A percentile compares a stretch with the other conserved stretches of the same genome.
These are phyloP conservation scores for Neolamprologus longior DNA, from an alignment of 2,113 vertebrate species.

Conservation along the genomic window DNA sequence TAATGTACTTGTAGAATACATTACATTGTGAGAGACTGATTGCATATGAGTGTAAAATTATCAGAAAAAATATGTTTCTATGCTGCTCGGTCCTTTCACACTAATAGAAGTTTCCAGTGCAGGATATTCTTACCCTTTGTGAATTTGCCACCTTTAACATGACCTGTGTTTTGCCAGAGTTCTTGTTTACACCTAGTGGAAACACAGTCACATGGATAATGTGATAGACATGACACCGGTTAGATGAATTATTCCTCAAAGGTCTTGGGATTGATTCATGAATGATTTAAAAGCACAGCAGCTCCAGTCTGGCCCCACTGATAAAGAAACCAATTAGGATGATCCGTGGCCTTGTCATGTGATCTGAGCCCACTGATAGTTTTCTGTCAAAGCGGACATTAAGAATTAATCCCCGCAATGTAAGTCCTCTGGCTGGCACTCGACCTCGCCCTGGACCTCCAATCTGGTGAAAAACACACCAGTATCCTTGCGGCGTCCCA, in stretches of 20 bases:
- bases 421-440: neutral
- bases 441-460: neutral
- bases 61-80: neutral
- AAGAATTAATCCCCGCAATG: constrained; percentile 2
- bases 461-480: neutral
- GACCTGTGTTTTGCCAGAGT: neutral
- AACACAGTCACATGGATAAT: neutral
- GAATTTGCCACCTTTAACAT: neutral
- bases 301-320: neutral
- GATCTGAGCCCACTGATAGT: constrained; percentile 2
- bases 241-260: constrained; percentile 7
- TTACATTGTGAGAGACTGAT: neutral
- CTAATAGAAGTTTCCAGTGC: neutral
- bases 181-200: neutral
- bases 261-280: constrained; percentile 15
- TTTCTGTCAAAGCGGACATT: neutral
- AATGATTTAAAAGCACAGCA: constrained; percentile 49
- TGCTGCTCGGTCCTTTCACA: neutral
- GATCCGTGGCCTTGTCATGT: neutral
- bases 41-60: neutral
- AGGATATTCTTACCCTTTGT: neutral
- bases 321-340: constrained; percentile 46
- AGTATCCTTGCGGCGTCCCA: neutral
- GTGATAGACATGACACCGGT: neutral
- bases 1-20: neutral